Conservation (phyloP, 2,888 invertebrate species). For the Melitaea athalia region DNA sequence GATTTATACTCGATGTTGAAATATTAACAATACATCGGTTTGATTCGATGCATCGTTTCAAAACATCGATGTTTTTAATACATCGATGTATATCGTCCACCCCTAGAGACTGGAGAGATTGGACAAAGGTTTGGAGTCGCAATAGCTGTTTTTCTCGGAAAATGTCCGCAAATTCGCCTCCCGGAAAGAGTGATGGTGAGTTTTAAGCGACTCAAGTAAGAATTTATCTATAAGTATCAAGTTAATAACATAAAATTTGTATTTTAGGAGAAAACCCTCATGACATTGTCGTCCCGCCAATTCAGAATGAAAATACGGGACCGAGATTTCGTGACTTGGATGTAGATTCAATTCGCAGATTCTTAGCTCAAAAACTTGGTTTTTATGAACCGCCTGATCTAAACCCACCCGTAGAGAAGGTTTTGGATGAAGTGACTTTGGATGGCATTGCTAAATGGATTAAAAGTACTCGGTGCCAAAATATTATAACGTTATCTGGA, state of each 20-base stretch:
- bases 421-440: constrained; percentile 87
- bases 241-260: constrained; percentile 33
- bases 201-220: constrained; percentile 24
- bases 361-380: constrained; percentile 85
- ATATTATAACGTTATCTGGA: constrained; percentile 96
- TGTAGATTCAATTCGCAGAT: constrained; percentile 85
- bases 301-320: constrained; percentile 61
- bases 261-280: constrained; percentile 61
- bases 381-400: constrained; percentile 76
- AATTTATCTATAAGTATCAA: constrained; percentile 11
- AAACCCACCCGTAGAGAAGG: constrained; percentile 60
- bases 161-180: constrained; percentile 77
- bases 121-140: constrained; percentile 69
- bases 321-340: constrained; percentile 73
- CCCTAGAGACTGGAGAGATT: too few species aligned
- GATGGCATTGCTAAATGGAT: constrained; percentile 92
- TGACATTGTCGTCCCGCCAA: constrained; percentile 65
- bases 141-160: constrained; percentile 56
- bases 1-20: too few species aligned
- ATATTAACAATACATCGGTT: too few species aligned
- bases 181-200: constrained; percentile 72
- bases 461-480: constrained; percentile 88
- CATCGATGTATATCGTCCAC: too few species aligned
- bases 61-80: too few species aligned
- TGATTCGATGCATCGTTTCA: too few species aligned